Evolutionary conservation across 2,888 invertebrate species (phyloP).

Genomic region (Phasia obesa): DNA sequence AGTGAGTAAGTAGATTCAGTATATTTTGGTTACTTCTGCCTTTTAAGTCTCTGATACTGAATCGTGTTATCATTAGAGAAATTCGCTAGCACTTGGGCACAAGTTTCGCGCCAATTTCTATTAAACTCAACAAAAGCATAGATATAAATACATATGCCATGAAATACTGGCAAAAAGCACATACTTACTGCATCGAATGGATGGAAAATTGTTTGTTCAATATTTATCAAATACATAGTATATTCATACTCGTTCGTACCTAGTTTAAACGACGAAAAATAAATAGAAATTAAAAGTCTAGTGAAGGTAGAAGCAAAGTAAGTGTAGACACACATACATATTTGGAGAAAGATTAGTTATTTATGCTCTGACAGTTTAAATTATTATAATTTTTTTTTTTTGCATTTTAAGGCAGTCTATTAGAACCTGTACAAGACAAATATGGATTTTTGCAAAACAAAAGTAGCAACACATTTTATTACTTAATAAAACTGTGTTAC

Average conservation of each 20-base stretch:
- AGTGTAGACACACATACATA: conserved; percentile 28
- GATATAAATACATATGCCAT: neutral
- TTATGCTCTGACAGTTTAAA: conserved; percentile 68
- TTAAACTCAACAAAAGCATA: conserved; percentile 50
- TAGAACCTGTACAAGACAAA: conserved; percentile 47
- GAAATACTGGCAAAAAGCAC: conserved; percentile 43
- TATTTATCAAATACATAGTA: conserved; percentile 23
- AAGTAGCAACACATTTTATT: conserved; percentile 37
- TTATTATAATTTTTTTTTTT: conserved; percentile 49
- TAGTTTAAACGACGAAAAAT: conserved; percentile 7
- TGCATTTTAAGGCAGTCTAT: conserved; percentile 59
- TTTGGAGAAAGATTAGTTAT: conserved; percentile 63
- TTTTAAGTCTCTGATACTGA: conserved; percentile 27
- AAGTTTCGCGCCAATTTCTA: conserved; percentile 75
- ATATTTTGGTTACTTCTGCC: conserved; percentile 25
- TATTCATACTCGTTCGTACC: conserved; percentile 1
- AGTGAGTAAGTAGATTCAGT: neutral
- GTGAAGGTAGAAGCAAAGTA: conserved; percentile 38
- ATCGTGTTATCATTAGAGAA: conserved; percentile 56
- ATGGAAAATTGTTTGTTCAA: conserved; percentile 50
- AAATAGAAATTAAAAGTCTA: conserved; percentile 46
- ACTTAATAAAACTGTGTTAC: conserved; percentile 22
- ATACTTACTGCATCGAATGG: conserved; percentile 30
- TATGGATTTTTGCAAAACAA: conserved; percentile 17
- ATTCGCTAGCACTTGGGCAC: conserved; percentile 72